Evolutionary conservation across 2,113 vertebrate genomes (phyloP).

Genomic region (Hippocampus guttulatus): DNA sequence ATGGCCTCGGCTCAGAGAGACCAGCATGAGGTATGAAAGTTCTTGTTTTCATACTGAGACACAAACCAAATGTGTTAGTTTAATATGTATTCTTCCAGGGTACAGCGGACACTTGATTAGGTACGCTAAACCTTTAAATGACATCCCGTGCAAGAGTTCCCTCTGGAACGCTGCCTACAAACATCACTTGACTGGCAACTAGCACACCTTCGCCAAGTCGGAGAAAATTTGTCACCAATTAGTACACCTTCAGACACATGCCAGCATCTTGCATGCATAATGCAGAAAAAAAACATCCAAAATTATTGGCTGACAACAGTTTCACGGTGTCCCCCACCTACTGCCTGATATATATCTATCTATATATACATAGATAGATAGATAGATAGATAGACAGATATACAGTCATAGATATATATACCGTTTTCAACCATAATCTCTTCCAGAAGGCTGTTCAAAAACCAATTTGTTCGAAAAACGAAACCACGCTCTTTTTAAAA

Average conservation of each 20-base stretch:
- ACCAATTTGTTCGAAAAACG: too few species aligned
- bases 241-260: not conserved
- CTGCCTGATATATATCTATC: too few species aligned
- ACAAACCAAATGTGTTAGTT: not conserved
- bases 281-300: not conserved
- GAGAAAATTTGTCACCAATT: not conserved
- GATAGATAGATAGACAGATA: too few species aligned
- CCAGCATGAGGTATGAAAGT: slow-evolving; percentile 11
- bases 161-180: too few species aligned
- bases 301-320: not conserved
- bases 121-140: not conserved
- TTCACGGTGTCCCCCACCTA: too few species aligned
- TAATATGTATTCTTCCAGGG: not conserved
- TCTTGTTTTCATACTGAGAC: not conserved
- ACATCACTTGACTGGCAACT: not conserved
- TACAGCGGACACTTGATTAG: not conserved
- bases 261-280: too few species aligned
- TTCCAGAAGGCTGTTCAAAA: too few species aligned
- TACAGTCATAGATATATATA: too few species aligned
- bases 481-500: too few species aligned
- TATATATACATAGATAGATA: too few species aligned
- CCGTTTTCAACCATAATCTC: too few species aligned
- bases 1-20: slow-evolving; percentile 20
- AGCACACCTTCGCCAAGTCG: not conserved
- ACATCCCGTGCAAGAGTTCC: too few species aligned